Conservation (phyloP, 2,797 vertebrate species). For the Crax fasciolata region DNA sequence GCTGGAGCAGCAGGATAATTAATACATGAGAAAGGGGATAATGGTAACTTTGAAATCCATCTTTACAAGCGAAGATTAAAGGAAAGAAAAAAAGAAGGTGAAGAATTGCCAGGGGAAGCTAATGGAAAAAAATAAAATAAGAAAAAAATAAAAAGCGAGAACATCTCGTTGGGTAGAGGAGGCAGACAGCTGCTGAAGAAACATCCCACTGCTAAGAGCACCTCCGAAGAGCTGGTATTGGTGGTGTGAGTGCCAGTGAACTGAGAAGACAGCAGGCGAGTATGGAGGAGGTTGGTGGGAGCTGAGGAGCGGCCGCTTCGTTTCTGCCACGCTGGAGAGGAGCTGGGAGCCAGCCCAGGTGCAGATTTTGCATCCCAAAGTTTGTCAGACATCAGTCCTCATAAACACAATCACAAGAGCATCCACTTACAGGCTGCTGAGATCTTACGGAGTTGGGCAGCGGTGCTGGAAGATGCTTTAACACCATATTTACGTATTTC, state of each 20-base stretch:
- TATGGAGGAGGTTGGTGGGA: neutral
- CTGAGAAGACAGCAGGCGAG: neutral
- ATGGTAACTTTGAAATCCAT: accelerated
- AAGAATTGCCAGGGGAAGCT: neutral
- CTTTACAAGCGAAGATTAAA: conserved; percentile 8
- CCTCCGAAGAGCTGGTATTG: neutral
- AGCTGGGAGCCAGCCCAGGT: neutral
- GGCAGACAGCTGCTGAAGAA: neutral
- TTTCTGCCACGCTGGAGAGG: neutral
- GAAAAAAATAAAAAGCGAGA: neutral
- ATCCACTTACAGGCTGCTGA: neutral
- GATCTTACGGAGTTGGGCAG: neutral
- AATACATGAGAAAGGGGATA: neutral
- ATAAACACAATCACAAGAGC: neutral
- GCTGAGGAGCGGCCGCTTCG: too few relatives aligned
- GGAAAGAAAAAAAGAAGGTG: neutral
- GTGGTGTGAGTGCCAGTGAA: neutral
- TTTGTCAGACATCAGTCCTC: neutral
- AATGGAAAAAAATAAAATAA: too few relatives aligned
- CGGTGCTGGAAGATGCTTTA: neutral
- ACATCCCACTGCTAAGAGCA: neutral
- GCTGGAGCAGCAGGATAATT: neutral
- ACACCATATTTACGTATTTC: accelerated
- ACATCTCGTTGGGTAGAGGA: neutral
- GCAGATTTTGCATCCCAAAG: neutral